Conservation (phyloP, 2,113 vertebrate genomes). For the Agelaius tricolor region DNA sequence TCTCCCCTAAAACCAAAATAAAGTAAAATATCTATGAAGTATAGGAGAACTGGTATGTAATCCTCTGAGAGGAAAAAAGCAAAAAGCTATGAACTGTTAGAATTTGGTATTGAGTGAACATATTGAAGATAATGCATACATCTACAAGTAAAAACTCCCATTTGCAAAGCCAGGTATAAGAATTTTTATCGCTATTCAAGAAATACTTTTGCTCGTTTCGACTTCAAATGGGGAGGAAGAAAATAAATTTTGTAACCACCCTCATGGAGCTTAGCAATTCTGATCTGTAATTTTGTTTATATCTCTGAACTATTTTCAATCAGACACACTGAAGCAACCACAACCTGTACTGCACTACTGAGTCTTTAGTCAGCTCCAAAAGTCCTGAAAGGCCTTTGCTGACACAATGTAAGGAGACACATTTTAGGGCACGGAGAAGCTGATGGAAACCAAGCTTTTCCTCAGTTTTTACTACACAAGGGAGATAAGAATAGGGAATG, state of each 20-base stretch:
- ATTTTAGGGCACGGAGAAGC: not conserved
- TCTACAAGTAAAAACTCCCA: not conserved
- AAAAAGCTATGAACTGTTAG: not conserved
- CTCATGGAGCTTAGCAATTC: not conserved
- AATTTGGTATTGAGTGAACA: not conserved
- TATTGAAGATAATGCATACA: not conserved
- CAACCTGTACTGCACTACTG: not conserved
- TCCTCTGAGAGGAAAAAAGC: not conserved
- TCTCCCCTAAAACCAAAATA: not conserved
- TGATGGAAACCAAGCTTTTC: not conserved
- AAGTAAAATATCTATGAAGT: not conserved
- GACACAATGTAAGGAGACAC: not conserved
- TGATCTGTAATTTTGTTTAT: not conserved
- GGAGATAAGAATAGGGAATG: not conserved
- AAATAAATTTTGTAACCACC: not conserved
- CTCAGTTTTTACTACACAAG: not conserved
- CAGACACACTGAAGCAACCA: not conserved
- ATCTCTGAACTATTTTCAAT: not conserved
- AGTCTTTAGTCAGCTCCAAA: not conserved
- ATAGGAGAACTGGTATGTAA: not conserved
- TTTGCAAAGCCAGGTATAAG: not conserved
- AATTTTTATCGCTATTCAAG: not conserved
- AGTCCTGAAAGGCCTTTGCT: not conserved
- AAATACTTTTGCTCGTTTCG: not conserved
- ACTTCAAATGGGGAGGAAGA: not conserved